Evolutionary conservation across 2,113 vertebrate genomes (phyloP), one percentile per base, ranked within the genome.

Genomic region (Neofelis nebulosa): DNA sequence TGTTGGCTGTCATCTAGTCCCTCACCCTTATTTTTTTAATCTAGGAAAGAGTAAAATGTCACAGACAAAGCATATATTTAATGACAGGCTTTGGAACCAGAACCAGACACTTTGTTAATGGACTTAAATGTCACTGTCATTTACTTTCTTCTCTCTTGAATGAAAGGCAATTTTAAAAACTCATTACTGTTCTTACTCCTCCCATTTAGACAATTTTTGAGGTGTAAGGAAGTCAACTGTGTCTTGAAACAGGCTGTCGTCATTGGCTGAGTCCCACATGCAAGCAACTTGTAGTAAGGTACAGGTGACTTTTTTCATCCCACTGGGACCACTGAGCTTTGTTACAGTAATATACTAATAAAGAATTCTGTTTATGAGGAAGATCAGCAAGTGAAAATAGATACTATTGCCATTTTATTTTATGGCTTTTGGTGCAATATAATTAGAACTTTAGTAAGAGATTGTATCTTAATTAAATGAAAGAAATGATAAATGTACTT

Each of bases 341-440:
- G 41, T 79, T 87, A 71, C 18, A 91, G 65, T 71, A 61, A 38
- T 63, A 48, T 21, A 45, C 2, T 91, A 63, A 92, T 76, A 68
- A 88, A 86, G 52, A 86, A 45, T 87, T 96, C 25, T 94, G n/a
- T 87, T 76, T 97, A 96, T 92, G 14, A 61, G 12, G 21, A 95
- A 79, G 50, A 71, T 79, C 38, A 66, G 19, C 80, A 89, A 89
- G 78, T 95, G 61, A 88, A 96, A 83, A 78, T 50, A 78, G 33
- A 23, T 85, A 50, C 73, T 12, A 50, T 21, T 95, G 38, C 1
- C 31, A 93, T 91, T 96, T 96, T 74, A 82, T 81, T 81, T 71
- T 55, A 50, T 84, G 29, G 11, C 21, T 85, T 7, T 66, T 38
- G 48, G 18, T 79, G 25, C 14, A 93, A 78, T 69, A 36, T 71